These are phyloP conservation scores for Coluber constrictor DNA, from an alignment of 2,797 vertebrate genomes.

Conservation along the genomic window DNA sequence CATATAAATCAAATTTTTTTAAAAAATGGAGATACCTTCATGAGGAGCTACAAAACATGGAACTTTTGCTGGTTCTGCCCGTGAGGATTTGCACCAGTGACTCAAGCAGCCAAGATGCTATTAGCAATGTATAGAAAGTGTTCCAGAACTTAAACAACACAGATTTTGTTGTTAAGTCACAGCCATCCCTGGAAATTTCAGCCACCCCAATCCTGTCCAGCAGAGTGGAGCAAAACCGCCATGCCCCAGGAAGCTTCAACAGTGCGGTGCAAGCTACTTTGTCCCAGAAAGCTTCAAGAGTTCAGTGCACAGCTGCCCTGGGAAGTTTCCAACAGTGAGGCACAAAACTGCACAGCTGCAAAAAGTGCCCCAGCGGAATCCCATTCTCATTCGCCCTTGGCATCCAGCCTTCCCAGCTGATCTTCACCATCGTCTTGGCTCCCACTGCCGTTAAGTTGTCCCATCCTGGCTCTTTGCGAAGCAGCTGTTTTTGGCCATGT, in stretches of 20 bases:
- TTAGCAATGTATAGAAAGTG: neutral
- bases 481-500: neutral
- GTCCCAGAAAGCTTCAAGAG: neutral
- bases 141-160: neutral
- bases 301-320: neutral
- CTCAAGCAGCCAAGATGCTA: neutral
- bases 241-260: neutral
- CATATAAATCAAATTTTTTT: no score
- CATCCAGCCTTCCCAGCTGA: neutral
- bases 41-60: slow-evolving; percentile 35
- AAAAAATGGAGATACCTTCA: neutral
- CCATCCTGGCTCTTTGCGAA: neutral
- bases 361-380: neutral
- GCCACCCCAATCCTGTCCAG: neutral
- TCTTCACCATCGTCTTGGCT: neutral
- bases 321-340: neutral
- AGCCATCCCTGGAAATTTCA: neutral
- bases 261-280: neutral
- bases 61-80: neutral
- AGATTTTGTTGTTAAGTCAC: neutral
- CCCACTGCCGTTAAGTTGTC: neutral
- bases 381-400: neutral
- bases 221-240: neutral
- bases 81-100: fast-evolving
- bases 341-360: neutral